These are phyloP conservation scores for Nyctibius grandis DNA, from an alignment of 2,797 vertebrate genomes.

Conservation along the genomic window DNA sequence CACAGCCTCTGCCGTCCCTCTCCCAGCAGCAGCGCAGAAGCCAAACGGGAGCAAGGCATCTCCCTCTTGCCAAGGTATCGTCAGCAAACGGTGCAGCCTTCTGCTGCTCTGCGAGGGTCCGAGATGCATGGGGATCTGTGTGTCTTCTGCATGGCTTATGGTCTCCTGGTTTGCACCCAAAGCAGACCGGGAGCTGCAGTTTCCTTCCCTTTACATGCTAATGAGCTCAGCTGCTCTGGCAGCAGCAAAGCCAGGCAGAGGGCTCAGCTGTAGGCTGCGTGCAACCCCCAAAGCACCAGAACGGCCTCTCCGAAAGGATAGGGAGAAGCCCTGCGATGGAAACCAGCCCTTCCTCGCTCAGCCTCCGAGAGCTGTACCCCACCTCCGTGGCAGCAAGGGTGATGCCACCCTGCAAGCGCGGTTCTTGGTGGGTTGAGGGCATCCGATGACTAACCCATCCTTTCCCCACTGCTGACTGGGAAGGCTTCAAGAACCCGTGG, in stretches of 20 bases:
- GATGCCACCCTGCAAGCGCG: not conserved
- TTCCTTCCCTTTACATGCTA: not conserved
- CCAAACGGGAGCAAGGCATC: not conserved
- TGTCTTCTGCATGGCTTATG: not conserved
- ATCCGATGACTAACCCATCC: fast-evolving
- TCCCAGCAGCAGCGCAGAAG: fast-evolving
- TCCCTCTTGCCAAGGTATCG: not conserved
- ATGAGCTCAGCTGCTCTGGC: conserved; percentile 22
- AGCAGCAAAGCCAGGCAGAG: not conserved
- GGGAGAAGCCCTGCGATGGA: not conserved
- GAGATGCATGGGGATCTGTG: fast-evolving
- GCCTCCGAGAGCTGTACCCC: not conserved
- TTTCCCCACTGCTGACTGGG: not conserved
- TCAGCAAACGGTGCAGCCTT: not conserved
- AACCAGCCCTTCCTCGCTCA: not conserved
- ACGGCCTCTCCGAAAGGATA: not conserved
- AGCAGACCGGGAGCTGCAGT: not conserved
- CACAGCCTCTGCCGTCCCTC: not conserved
- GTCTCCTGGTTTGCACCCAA: not conserved
- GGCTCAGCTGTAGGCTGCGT: not conserved
- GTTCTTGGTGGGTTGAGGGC: not conserved
- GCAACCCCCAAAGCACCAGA: not conserved
- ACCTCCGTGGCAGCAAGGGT: fast-evolving
- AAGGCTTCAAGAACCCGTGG: not conserved
- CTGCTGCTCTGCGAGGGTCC: not conserved